Evolutionary conservation across 1,140 invertebrate species (phyloP), one percentile per base, ranked within the genome.

Genomic region (Muscidifurax raptorellus): DNA sequence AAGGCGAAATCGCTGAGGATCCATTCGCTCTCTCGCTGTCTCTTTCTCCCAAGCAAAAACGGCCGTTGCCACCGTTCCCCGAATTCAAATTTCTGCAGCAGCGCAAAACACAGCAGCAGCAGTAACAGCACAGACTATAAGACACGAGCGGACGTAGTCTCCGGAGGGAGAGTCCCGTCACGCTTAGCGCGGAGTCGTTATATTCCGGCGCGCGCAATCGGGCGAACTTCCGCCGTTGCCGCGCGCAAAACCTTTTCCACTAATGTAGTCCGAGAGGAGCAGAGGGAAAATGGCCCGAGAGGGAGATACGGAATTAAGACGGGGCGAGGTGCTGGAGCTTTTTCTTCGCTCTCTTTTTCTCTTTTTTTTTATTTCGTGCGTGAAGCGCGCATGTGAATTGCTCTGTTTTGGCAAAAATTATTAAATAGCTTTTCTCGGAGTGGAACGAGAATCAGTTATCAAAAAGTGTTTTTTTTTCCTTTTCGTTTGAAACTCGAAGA

Each of bases 261-360:
- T 76, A 76, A 76, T 76, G 74, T 76, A 76, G 74, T 76, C 44
- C 74, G 40, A 76, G 74, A 22, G 40, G 25, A 22, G 25, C 22
- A 7, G 13, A 32, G n/a, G 40, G 36, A 76, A 47, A 76, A 40
- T 47, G 36, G 40, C 36, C 36, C n/a, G 36, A 44, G 36, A 3
- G 74, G 22, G 74, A 47, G 74, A 76, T 44, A 76, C n/a, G 79
- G 64, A 67, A 32, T 69, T 80, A 80, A 80, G 77, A 25, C 36
- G 66, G 28, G 32, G n/a, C n/a, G 64, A 22, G 77, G 30, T 27
- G 25, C 10, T 27, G 52, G 47, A 78, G 52, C n/a, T 69, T 69
- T 69, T 69, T 30, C 52, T 59, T 59, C 22, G 5, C 52, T 59
- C 52, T 6, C 1, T 18, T 52, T 18, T 13, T 52, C 5, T 1